These are phyloP conservation scores for Sisyra terminalis DNA, from an alignment of 2,888 invertebrate genomes.

Conservation along the genomic window DNA sequence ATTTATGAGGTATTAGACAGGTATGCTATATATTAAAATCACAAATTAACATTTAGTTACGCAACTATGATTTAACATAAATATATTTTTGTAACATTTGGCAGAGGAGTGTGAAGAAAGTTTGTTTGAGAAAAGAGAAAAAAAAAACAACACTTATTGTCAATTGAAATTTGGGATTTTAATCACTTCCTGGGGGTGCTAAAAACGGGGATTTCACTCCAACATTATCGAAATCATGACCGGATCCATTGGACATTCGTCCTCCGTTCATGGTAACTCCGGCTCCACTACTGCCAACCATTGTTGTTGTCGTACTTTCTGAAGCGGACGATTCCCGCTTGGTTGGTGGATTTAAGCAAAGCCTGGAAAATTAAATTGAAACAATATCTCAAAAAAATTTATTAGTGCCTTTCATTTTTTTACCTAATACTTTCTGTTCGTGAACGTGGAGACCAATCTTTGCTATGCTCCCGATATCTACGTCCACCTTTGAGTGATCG, in stretches of 20 bases:
- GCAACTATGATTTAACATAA: too few relatives aligned
- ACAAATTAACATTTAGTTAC: too few relatives aligned
- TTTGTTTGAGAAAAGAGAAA: too few relatives aligned
- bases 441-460: slow-evolving; percentile 69
- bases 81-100: too few relatives aligned
- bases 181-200: too few relatives aligned
- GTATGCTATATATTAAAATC: too few relatives aligned
- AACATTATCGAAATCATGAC: background rate
- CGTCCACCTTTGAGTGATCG: slow-evolving; percentile 43
- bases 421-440: slow-evolving; percentile 72
- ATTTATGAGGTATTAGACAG: too few relatives aligned
- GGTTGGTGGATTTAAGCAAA: slow-evolving; percentile 53
- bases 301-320: slow-evolving; percentile 63
- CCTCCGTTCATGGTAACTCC: slow-evolving; percentile 12
- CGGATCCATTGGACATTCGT: background rate
- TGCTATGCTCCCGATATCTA: slow-evolving; percentile 44
- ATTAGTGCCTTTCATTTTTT: slow-evolving; percentile 9
- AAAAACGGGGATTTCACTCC: too few relatives aligned
- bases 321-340: slow-evolving; percentile 67
- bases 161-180: too few relatives aligned
- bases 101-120: too few relatives aligned
- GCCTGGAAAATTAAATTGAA: slow-evolving; percentile 28
- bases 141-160: too few relatives aligned
- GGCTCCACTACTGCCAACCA: slow-evolving; percentile 23
- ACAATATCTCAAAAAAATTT: background rate